phyloP scores from a whole-genome alignment of 2,888 invertebrate genomes.

The Ormyrus nitidulus region DNA sequence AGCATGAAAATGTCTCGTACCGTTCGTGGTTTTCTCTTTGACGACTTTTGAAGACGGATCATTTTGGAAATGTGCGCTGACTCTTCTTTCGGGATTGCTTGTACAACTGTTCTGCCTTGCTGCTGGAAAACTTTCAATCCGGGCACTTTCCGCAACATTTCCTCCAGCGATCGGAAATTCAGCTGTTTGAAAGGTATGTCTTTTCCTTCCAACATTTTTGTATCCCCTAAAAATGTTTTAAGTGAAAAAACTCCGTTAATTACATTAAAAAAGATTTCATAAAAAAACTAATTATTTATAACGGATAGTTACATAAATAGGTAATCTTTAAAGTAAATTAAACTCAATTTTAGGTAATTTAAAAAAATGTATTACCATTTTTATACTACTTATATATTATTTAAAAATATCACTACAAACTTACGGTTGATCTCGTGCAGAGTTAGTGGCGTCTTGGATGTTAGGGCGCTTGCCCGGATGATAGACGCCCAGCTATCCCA shows the following conservation, averaged over 20 bases:
- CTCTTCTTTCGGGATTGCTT: constrained; percentile 79
- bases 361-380: too few relatives aligned
- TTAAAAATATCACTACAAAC: constrained; percentile 62
- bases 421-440: constrained; percentile 78
- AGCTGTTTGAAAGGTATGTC: constrained; percentile 80
- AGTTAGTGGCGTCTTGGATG: constrained; percentile 77
- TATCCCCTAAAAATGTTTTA: constrained; percentile 77
- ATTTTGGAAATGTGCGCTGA: constrained; percentile 78
- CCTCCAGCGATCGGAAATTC: constrained; percentile 79
- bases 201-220: constrained; percentile 80
- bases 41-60: constrained; percentile 72
- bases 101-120: constrained; percentile 78
- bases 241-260: constrained; percentile 56
- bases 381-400: too few relatives aligned
- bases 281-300: too few relatives aligned
- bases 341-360: too few relatives aligned
- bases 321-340: too few relatives aligned
- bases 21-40: constrained; percentile 49
- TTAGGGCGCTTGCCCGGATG: constrained; percentile 77
- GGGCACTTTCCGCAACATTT: constrained; percentile 79
- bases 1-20: constrained; percentile 3
- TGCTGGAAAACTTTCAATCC: constrained; percentile 78
- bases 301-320: too few relatives aligned
- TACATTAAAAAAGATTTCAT: background rate
- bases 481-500: constrained; percentile 65